These are phyloP conservation scores for Dendroctonus ponderosae DNA, from an alignment of 1,140 invertebrate genomes.

Conservation along the genomic window DNA sequence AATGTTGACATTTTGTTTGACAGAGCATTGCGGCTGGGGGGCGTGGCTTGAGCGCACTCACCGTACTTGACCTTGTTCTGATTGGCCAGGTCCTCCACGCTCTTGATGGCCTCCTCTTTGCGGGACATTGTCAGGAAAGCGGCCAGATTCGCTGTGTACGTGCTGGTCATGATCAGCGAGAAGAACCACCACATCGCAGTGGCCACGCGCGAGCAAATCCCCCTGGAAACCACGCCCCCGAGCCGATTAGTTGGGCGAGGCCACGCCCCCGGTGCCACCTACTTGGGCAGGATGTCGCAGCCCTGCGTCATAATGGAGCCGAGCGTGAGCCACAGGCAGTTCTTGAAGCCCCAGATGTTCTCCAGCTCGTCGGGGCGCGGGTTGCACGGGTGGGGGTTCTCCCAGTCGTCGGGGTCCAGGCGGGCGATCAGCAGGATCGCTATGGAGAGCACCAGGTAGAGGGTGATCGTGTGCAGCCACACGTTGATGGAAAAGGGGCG, in stretches of 20 bases:
- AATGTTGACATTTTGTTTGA: no score
- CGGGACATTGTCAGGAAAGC: slow-evolving; percentile 89
- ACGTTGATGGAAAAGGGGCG: slow-evolving; percentile 85
- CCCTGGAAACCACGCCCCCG: slow-evolving; percentile 51
- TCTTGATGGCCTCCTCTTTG: slow-evolving; percentile 81
- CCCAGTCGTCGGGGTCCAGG: slow-evolving; percentile 85
- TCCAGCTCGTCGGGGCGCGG: slow-evolving; percentile 75
- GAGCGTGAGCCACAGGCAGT: slow-evolving; percentile 75
- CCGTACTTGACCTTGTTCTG: slow-evolving; percentile 89
- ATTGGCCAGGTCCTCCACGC: slow-evolving; percentile 83
- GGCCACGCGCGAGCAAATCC: slow-evolving; percentile 72
- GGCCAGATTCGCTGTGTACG: slow-evolving; percentile 94
- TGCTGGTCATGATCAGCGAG: slow-evolving; percentile 91
- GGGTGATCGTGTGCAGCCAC: slow-evolving; percentile 88
- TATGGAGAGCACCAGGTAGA: slow-evolving; percentile 78
- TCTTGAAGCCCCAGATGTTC: slow-evolving; percentile 75
- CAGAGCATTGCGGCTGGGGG: no score
- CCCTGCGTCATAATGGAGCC: slow-evolving; percentile 81
- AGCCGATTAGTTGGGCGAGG: no score
- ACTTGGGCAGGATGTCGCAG: slow-evolving; percentile 78
- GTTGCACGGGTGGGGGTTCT: slow-evolving; percentile 82
- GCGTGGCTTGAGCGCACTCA: slow-evolving; percentile 4
- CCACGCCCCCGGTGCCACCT: slow-evolving; percentile 41
- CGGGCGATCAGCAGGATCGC: slow-evolving; percentile 34
- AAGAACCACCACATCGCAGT: slow-evolving; percentile 96